Evolutionary conservation across 2,113 vertebrate species (phyloP), one percentile per base, ranked within the genome.

Genomic region (Microcebus lehilahytsara): DNA sequence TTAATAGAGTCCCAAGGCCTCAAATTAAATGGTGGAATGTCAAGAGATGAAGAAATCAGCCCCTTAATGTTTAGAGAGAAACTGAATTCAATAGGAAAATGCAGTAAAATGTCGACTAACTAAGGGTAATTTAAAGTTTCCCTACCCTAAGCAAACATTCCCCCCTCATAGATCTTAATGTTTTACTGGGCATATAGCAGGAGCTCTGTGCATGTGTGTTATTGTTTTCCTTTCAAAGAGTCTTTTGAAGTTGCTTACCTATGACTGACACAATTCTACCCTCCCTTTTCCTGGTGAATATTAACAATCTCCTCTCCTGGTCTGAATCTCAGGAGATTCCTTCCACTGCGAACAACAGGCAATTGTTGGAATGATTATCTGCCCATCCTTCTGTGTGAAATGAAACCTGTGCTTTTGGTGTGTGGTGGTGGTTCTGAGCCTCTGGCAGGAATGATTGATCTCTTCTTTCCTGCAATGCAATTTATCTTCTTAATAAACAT

Each of bases 41-140:
- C 84, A 94, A 77, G 30, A 66, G 66, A 89, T 89, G 37, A 91
- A 58, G 46, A 77, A 92, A 93, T 81, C n/a, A 75, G 25, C 32
- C 8, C 42, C 32, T 9, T 58, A 27, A 71, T 84, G 6, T 78
- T 87, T 78, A 94, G 25, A 89, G 23, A 94, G 60, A 85, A 83
- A 89, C 4, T 78, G 67, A 78, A 87, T 78, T 83, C 23, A 93
- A 6, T 84, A 84, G 53, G 86, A 46, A 93, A 88, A 88, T 37
- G 4, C 22, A 71, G 27, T 34, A 6, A 46, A 27, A 27, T 77
- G 62, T 84, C 12, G 74, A 37, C 8, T 71, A 86, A n/a, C 10
- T 72, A 86, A 92, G n/a, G 37, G 10, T 2, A 32, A 75, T 46
- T 27, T 85, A 56, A 81, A 42, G 7, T 90, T 96, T 92, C 32